A percentile compares a stretch with the other conserved stretches of the same genome.
These are phyloP conservation scores for Stegodyphus dumicola DNA, from an alignment of 1,140 invertebrate species.

Conservation along the genomic window DNA sequence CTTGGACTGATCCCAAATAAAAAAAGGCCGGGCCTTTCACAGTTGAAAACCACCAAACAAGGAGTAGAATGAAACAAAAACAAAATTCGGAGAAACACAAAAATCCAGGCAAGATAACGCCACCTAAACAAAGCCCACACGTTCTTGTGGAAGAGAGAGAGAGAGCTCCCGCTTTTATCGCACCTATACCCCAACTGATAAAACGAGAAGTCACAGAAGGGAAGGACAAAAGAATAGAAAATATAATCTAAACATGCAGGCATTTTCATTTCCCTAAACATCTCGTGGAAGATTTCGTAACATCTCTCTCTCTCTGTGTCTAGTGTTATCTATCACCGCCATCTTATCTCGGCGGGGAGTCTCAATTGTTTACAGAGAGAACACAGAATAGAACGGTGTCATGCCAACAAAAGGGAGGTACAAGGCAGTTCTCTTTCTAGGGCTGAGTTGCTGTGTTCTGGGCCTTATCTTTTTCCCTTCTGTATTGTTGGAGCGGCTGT, in stretches of 20 bases:
- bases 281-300: background rate
- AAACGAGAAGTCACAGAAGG: background rate
- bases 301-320: background rate
- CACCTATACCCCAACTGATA: background rate
- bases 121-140: too few species aligned
- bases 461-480: slow-evolving; percentile 26
- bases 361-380: slow-evolving; percentile 36
- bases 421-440: background rate
- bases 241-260: slow-evolving; percentile 11
- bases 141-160: too few species aligned
- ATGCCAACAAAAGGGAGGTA: slow-evolving; percentile 16
- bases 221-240: slow-evolving; percentile 19
- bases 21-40: background rate
- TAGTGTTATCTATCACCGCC: slow-evolving; percentile 16
- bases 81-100: background rate
- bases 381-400: slow-evolving; percentile 9
- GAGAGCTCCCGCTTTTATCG: background rate
- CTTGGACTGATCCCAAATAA: too few species aligned
- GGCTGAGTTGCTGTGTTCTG: too few species aligned
- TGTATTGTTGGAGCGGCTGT: background rate
- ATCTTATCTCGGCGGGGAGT: slow-evolving; percentile 23
- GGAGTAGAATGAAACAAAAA: background rate
- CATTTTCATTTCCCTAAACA: slow-evolving; percentile 49
- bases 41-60: background rate
- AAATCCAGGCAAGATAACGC: background rate